These are phyloP conservation scores for Scaptodrosophila lebanonensis DNA, from an alignment of 1,140 invertebrate species.

Conservation along the genomic window DNA sequence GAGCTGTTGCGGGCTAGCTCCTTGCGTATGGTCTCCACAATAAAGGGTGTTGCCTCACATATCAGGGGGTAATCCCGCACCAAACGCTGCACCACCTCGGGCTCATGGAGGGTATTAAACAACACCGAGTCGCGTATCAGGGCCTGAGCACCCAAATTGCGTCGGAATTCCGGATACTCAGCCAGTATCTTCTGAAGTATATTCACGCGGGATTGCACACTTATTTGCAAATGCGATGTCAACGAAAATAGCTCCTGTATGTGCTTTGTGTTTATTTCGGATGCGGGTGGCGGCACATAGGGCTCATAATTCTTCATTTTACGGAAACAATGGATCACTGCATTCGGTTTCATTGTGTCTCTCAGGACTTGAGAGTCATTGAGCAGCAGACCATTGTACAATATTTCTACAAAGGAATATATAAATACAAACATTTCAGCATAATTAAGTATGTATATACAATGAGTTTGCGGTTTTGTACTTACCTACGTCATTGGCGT, in stretches of 20 bases:
- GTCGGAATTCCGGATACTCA: slow-evolving; percentile 73
- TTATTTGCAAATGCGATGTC: slow-evolving; percentile 70
- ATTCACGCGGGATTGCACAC: slow-evolving; percentile 64
- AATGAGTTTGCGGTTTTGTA: no score
- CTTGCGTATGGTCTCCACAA: slow-evolving; percentile 71
- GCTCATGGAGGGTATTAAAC: slow-evolving; percentile 65
- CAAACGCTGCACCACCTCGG: slow-evolving; percentile 64
- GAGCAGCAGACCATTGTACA: slow-evolving; percentile 53
- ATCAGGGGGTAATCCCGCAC: slow-evolving; percentile 68
- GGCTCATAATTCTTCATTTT: slow-evolving; percentile 57
- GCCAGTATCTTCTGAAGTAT: slow-evolving; percentile 68
- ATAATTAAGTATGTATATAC: slow-evolving; percentile 4
- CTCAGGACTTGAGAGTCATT: slow-evolving; percentile 43
- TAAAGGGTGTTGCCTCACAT: slow-evolving; percentile 67
- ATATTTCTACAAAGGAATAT: slow-evolving; percentile 49
- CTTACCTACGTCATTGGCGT: slow-evolving; percentile 64
- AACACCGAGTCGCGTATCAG: slow-evolving; percentile 71
- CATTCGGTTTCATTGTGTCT: slow-evolving; percentile 46
- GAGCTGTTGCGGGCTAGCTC: slow-evolving; percentile 62
- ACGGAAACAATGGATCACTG: slow-evolving; percentile 62
- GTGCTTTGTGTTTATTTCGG: slow-evolving; percentile 53
- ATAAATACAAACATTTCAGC: slow-evolving; percentile 46
- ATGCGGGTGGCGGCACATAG: slow-evolving; percentile 46
- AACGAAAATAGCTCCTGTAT: slow-evolving; percentile 65
- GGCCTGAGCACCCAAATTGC: slow-evolving; percentile 69